Conservation (phyloP, 2,797 vertebrate species). For the Echiichthys vipera region DNA sequence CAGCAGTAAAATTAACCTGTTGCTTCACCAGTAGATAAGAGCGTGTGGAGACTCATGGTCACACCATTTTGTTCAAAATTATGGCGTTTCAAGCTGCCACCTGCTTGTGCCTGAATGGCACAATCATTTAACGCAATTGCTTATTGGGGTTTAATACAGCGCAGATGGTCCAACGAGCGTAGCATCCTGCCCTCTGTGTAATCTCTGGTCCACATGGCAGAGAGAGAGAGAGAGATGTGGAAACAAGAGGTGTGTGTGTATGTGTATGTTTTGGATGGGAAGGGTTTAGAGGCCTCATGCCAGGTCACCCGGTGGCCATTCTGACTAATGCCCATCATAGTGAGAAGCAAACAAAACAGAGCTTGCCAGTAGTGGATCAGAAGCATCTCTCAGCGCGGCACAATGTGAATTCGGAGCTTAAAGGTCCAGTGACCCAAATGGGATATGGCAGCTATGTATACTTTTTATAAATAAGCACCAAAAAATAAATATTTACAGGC, state of each 20-base stretch:
- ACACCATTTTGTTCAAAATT: conserved; percentile 9
- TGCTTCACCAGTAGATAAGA: not conserved
- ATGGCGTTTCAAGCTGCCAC: conserved; percentile 6
- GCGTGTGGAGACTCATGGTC: not conserved
- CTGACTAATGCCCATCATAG: conserved; percentile 58
- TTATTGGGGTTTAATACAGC: conserved; percentile 64
- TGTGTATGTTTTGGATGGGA: conserved; percentile 1
- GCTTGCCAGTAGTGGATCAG: conserved; percentile 47
- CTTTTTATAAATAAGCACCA: not conserved
- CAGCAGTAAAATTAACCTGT: not conserved
- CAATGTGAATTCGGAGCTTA: not conserved
- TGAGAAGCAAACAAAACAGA: conserved; percentile 56
- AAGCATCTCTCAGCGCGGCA: conserved; percentile 3
- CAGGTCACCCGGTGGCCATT: conserved; percentile 35
- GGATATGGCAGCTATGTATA: not conserved
- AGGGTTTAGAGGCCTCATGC: conserved; percentile 46
- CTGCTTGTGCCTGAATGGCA: conserved; percentile 46
- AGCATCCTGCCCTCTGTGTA: conserved; percentile 50
- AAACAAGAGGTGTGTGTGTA: conserved; percentile 21
- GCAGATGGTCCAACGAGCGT: conserved; percentile 70
- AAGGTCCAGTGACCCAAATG: conserved; percentile 16
- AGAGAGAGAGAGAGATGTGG: conserved; percentile 26
- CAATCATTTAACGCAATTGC: conserved; percentile 55
- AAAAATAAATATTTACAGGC: not conserved
- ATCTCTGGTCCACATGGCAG: conserved; percentile 65